Base-by-base conservation (phyloP, 2,888 invertebrate species). In the Lymantria dispar region DNA sequence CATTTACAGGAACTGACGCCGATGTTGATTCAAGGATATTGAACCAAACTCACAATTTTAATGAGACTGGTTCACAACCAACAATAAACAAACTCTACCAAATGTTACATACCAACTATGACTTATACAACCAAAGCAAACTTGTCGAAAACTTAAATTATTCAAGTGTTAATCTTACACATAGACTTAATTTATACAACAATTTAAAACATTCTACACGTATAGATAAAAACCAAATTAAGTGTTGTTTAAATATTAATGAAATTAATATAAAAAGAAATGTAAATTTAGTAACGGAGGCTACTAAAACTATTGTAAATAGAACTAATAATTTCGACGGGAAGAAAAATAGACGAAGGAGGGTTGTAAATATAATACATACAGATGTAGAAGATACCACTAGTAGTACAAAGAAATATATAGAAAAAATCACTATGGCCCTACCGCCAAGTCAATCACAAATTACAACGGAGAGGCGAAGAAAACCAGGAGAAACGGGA, bases 1-100 rank as follows among this genome's bases (percentile, higher is more conserved):
- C 50, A 57, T 68, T 79, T 68, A 11, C 78, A 91, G 90, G 90
- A 48, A 88, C 80, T 13, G 87, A 89, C 58, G 82, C 88, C 13
- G 87, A 88, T 62, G 64, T 63, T 38, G 67, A 78, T 22, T 73
- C 85, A 46, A 80, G 69, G 50, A 67, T 80, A 57, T 68, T 76
- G 52, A 76, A 79, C 52, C 76, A 78, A 49, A 75, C 76, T 44
- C 66, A 67, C 56, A 70, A 68, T 56, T 56, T 59, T 44, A 62
- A 74, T 50, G 64, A 72, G 53, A 71, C 64, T 43, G 64, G 62
- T 42, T 70, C 79, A 14, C 80, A 73, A 29, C 89, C 90, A 38
- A 88, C 81, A 30, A 70, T 90, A 52, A 91, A 86, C 70, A 85
- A 80, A 77, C 69, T 87, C 52, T 91, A 88, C 73, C 80, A 86